These are phyloP conservation scores for Muntiacus reevesi DNA, from an alignment of 2,113 vertebrate species.

Conservation along the genomic window DNA sequence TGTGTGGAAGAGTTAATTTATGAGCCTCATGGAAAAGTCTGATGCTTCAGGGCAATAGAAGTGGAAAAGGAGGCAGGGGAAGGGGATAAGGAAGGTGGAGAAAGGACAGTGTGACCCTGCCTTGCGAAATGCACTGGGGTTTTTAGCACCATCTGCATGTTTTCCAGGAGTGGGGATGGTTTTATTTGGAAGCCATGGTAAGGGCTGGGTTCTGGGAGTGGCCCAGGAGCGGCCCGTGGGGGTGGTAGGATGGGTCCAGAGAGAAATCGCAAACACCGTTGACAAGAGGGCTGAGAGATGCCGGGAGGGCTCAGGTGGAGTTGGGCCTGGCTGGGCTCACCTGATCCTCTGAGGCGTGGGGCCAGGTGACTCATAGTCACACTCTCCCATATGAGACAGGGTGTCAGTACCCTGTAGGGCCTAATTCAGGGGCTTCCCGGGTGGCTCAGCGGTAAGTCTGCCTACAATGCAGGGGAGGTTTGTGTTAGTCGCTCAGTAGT, in stretches of 20 bases:
- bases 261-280: background rate
- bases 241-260: background rate
- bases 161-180: background rate
- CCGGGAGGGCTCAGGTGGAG: too few relatives aligned
- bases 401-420: background rate
- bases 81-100: background rate
- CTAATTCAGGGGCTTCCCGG: background rate
- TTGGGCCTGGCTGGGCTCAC: background rate
- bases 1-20: background rate
- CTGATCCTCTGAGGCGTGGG: background rate
- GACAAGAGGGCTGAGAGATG: background rate
- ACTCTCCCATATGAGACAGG: background rate
- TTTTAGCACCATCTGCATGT: background rate
- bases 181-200: background rate
- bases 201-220: background rate
- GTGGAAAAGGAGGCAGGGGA: background rate
- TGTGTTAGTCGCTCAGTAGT: background rate
- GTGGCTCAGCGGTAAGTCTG: background rate
- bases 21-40: background rate
- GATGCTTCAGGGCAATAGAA: background rate
- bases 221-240: background rate
- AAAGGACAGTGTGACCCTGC: background rate
- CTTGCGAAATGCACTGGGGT: background rate
- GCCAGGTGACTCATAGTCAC: background rate
- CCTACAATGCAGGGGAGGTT: background rate